Evolutionary conservation across 2,888 invertebrate species (phyloP), one percentile per base, ranked within the genome.

Genomic region (Drosophila robusta): DNA sequence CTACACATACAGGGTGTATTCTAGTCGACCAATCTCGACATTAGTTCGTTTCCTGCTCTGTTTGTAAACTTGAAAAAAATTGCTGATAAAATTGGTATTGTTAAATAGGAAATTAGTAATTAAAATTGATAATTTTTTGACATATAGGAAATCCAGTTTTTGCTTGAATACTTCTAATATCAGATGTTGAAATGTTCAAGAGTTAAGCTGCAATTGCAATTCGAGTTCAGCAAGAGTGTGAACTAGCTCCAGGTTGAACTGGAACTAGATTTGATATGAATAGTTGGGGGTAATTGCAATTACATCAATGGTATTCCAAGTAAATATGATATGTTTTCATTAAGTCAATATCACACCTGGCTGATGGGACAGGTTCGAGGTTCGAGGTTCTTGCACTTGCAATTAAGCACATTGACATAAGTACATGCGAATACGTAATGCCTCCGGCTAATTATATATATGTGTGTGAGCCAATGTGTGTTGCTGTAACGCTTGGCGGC

Each of bases 351-450:
- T 57, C 39, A 66, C 55, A 66, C 55, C 66, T 52, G 44, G 26
- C 18, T 34, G 26, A 34, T 32, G 29, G 14, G 51, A 22, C 26
- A 56, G 56, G 26, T 45, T 54, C 39, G 39, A 38, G 11, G 22
- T 54, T 39, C 45, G 39, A 38, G 11, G 22, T 54, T 39, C 45
- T 44, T 54, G 56, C 49, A 58, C 49, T 49, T 63, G 41, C 63
- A 75, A 70, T 75, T 70, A 70, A 51, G 26, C 22, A 46, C 54
- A 54, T 54, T 46, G 46, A 67, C 41, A 54, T 42, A 18, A 18
- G 18, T 18, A 38, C 55, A 42, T 29, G 45, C 39, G 24, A 51
- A 16, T 41, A 61, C 29, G 41, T 46, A 34, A 50, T 61, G 39
- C 34, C 29, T 8, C 34, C 11, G 22, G 61, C 24, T 44, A 57